Conservation (phyloP, 2,113 vertebrate species). For the Calonectris borealis region DNA sequence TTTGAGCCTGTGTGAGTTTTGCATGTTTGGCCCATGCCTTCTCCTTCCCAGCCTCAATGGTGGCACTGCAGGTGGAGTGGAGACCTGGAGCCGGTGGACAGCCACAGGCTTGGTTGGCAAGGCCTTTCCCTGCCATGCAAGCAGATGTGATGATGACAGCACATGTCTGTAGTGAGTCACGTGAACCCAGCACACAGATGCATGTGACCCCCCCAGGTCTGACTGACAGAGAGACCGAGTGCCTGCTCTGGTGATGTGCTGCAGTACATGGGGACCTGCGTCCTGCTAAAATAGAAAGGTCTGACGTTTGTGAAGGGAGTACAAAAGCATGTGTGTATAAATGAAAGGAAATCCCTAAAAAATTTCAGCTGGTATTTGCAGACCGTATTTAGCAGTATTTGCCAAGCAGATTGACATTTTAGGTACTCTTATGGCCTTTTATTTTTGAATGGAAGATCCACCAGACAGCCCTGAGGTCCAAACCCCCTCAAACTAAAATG, state of each 20-base stretch:
- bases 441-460: neutral
- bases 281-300: neutral
- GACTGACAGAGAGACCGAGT: neutral
- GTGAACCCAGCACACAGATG: neutral
- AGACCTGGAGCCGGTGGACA: neutral
- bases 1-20: neutral
- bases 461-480: neutral
- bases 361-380: neutral
- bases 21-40: neutral
- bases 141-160: neutral
- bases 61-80: neutral
- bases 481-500: neutral
- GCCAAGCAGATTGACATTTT: neutral
- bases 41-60: neutral
- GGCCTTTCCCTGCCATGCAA: neutral
- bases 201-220: too few species aligned
- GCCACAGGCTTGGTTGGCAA: neutral
- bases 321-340: neutral
- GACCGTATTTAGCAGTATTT: neutral
- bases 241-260: neutral
- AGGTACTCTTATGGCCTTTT: neutral
- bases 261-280: neutral
- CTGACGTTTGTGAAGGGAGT: neutral
- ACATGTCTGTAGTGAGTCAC: fast-evolving
- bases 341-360: neutral